These are phyloP conservation scores for Morpho achilles DNA, from an alignment of 2,888 invertebrate species.

Conservation along the genomic window DNA sequence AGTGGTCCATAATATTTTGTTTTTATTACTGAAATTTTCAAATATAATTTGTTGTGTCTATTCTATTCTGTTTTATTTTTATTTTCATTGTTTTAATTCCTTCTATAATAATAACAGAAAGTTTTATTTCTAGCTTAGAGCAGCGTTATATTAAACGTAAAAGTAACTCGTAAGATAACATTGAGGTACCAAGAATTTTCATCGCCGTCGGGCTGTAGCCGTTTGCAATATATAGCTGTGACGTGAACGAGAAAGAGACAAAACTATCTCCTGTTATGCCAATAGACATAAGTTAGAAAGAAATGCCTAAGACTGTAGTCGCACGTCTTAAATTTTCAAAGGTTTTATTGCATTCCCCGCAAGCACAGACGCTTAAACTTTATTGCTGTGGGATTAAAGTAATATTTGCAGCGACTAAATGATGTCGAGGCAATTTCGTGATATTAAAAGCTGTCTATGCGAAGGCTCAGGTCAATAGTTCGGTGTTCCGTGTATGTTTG, in stretches of 20 bases:
- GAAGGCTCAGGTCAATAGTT: constrained; percentile 70
- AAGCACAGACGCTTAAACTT: constrained; percentile 78
- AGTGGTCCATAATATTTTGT: too few species aligned
- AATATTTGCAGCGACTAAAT: constrained; percentile 77
- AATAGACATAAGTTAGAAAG: constrained; percentile 66
- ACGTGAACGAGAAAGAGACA: constrained; percentile 64
- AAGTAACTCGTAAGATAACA: constrained; percentile 72
- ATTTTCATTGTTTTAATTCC: not conserved
- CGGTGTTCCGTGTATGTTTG: constrained; percentile 61
- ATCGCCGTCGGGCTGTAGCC: constrained; percentile 66
- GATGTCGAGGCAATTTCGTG: constrained; percentile 73
- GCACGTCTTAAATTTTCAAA: constrained; percentile 67
- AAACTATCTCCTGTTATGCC: constrained; percentile 45
- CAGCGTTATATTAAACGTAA: constrained; percentile 69
- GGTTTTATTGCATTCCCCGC: constrained; percentile 77
- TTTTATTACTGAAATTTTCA: too few species aligned
- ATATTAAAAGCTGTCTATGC: constrained; percentile 74
- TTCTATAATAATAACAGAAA: constrained; percentile 7
- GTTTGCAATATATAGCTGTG: constrained; percentile 70
- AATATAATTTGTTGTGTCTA: too few species aligned
- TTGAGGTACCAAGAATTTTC: constrained; percentile 74
- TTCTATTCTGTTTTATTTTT: not conserved
- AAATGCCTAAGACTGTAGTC: constrained; percentile 59
- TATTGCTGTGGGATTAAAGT: constrained; percentile 77
- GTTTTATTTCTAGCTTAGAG: constrained; percentile 48